Evolutionary conservation across 2,888 invertebrate species (phyloP).

Genomic region (Steromphala cineraria): DNA sequence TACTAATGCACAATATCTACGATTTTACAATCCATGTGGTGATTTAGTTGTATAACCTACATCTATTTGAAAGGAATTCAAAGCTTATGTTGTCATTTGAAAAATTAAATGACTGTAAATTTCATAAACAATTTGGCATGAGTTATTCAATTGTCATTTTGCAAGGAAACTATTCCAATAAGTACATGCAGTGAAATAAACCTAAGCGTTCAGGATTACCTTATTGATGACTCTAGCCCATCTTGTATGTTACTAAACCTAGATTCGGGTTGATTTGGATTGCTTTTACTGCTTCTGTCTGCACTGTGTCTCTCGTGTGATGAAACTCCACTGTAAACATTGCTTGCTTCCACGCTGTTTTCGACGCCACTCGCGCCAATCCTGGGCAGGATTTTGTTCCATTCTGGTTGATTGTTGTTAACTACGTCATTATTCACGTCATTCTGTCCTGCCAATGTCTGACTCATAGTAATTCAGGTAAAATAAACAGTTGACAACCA

Average conservation of each 20-base stretch:
- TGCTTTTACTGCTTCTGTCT: slow-evolving; percentile 16
- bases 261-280: slow-evolving; percentile 26
- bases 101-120: background rate
- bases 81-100: background rate
- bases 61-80: too few species aligned
- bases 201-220: slow-evolving; percentile 34
- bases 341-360: slow-evolving; percentile 4
- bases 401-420: slow-evolving; percentile 24
- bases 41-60: too few species aligned
- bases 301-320: slow-evolving; percentile 2
- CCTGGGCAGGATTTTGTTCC: slow-evolving; percentile 16
- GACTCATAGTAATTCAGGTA: slow-evolving; percentile 25
- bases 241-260: slow-evolving; percentile 56
- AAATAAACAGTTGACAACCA: slow-evolving; percentile 13
- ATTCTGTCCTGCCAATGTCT: background rate
- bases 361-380: slow-evolving; percentile 1
- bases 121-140: background rate
- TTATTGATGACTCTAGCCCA: slow-evolving; percentile 56
- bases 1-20: too few species aligned
- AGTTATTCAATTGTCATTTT: background rate
- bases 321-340: slow-evolving; percentile 24
- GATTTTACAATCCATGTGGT: too few species aligned
- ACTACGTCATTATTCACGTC: slow-evolving; percentile 24
- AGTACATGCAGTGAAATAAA: background rate
- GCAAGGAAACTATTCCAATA: background rate